A percentile compares a stretch with the other conserved stretches of the same genome.
Conservation (phyloP, 2,113 vertebrate genomes). For the Gobio gobio region DNA sequence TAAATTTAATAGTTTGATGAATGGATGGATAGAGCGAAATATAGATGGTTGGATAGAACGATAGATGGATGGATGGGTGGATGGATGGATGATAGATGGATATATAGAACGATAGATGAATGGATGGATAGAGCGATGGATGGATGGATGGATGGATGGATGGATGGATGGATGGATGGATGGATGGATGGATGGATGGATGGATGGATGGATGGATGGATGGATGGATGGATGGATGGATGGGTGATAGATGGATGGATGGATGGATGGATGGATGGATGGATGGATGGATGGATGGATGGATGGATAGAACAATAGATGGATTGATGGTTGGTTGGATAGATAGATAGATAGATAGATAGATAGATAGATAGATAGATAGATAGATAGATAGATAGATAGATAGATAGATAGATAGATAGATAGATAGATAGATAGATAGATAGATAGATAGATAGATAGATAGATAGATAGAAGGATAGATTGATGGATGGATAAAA, state of each 20-base stretch:
- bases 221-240: too few species aligned
- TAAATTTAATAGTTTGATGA: too few species aligned
- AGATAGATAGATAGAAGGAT: too few species aligned
- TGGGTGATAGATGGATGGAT: too few species aligned
- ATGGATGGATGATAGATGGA: background rate
- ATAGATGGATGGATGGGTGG: too few species aligned
- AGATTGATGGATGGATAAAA: too few species aligned
- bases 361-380: background rate
- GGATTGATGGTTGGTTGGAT: too few species aligned
- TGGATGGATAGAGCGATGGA: background rate
- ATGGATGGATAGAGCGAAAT: background rate
- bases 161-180: background rate
- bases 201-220: background rate
- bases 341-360: background rate
- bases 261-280: too few species aligned
- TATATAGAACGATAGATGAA: background rate
- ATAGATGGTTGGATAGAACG: background rate
- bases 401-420: background rate
- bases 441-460: background rate
- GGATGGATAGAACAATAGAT: too few species aligned
- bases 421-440: background rate
- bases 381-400: background rate
- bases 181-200: background rate
- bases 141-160: fast-evolving
- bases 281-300: too few species aligned